These are phyloP conservation scores for Gonioctena quinquepunctata DNA, from an alignment of 1,140 invertebrate species.

Conservation along the genomic window DNA sequence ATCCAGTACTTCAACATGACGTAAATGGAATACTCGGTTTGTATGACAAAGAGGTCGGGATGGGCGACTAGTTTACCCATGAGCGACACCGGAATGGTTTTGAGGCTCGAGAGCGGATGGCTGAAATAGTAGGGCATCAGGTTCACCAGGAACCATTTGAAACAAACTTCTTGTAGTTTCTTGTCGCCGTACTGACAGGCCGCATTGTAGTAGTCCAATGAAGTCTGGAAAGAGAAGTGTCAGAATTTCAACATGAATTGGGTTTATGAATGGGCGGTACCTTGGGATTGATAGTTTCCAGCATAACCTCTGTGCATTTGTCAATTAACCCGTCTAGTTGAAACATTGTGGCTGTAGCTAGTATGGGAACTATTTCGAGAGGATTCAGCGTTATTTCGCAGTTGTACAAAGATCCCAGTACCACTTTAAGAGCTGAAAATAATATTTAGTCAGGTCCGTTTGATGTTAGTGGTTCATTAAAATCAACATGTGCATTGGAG, in stretches of 20 bases:
- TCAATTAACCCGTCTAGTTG: slow-evolving; percentile 77
- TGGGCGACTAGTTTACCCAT: slow-evolving; percentile 69
- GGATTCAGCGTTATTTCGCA: slow-evolving; percentile 77
- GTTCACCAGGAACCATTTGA: slow-evolving; percentile 74
- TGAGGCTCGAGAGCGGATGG: slow-evolving; percentile 57
- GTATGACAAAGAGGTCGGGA: slow-evolving; percentile 74
- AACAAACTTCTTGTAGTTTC: slow-evolving; percentile 64
- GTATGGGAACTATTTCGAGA: slow-evolving; percentile 69
- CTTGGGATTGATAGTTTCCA: slow-evolving; percentile 72
- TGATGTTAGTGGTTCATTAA: too few relatives aligned
- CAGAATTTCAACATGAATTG: not conserved
- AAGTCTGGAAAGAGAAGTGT: slow-evolving; percentile 58
- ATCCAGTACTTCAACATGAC: slow-evolving; percentile 73
- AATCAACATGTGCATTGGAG: too few relatives aligned
- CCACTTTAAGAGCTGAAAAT: slow-evolving; percentile 66
- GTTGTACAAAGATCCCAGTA: slow-evolving; percentile 79
- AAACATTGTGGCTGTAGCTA: slow-evolving; percentile 78
- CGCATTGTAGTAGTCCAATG: slow-evolving; percentile 71
- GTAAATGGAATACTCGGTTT: slow-evolving; percentile 82
- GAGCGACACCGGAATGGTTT: slow-evolving; percentile 59
- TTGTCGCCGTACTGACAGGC: slow-evolving; percentile 70
- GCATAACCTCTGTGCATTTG: slow-evolving; percentile 76
- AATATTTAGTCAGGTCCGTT: too few relatives aligned
- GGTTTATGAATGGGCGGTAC: slow-evolving; percentile 33
- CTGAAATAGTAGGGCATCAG: slow-evolving; percentile 65